A percentile compares a stretch with the other conserved stretches of the same genome.
phyloP scores from a whole-genome alignment of 2,113 vertebrate species.

The Leptodactylus fuscus region DNA sequence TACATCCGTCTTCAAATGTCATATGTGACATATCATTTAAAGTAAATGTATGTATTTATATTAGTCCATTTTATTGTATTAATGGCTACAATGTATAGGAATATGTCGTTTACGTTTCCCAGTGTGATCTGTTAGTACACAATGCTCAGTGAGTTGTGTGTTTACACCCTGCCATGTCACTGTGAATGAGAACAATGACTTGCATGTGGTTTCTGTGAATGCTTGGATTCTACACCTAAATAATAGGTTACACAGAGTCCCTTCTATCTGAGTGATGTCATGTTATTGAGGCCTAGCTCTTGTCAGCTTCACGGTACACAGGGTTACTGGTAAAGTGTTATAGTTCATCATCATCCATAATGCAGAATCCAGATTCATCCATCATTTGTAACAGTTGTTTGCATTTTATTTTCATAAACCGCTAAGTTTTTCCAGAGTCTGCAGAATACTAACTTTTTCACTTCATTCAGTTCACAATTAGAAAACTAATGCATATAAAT shows the following conservation, averaged over 20 bases:
- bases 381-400: no score
- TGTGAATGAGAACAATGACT: constrained; percentile 31
- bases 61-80: no score
- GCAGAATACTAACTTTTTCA: no score
- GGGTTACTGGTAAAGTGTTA: no score
- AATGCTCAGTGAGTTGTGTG: not conserved
- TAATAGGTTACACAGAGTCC: not conserved
- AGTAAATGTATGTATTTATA: no score
- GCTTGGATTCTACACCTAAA: not conserved
- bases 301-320: not conserved
- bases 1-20: no score
- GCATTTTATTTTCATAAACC: no score
- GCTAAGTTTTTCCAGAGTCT: no score
- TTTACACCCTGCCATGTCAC: not conserved
- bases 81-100: not conserved
- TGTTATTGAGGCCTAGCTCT: not conserved
- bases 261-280: constrained; percentile 5
- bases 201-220: not conserved
- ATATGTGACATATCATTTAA: no score
- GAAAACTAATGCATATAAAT: no score
- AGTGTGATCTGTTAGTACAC: not conserved
- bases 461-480: no score
- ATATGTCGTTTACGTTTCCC: not conserved
- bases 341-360: not conserved
- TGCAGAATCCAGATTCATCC: not conserved